Percentiles rank a stretch among this genome's conserved stretches.
Conservation (phyloP, 2,888 invertebrate species). For the Acholoe squamosa region DNA sequence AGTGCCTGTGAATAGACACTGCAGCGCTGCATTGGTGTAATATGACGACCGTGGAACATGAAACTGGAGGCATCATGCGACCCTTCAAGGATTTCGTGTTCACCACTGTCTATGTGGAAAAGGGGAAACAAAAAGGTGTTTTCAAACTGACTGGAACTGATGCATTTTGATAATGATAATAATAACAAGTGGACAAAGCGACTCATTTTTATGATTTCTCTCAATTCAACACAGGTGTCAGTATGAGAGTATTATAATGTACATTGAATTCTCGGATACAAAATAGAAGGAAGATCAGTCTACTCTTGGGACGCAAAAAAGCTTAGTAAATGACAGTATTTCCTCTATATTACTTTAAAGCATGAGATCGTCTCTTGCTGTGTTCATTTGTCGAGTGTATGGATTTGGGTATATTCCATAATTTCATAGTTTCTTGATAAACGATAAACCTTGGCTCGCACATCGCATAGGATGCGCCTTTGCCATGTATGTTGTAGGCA, state of each 20-base stretch:
- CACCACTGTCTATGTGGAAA: conserved; percentile 16
- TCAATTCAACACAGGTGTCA: conserved; percentile 3
- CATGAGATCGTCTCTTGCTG: not conserved
- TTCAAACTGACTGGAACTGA: conserved; percentile 43
- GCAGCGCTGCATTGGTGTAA: no score
- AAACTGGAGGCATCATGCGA: no score
- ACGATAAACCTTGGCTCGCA: not conserved
- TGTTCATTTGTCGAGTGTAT: no score
- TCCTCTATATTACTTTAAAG: not conserved
- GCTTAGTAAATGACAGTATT: not conserved
- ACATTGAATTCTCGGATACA: not conserved
- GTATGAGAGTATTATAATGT: conserved; percentile 13
- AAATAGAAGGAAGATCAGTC: conserved; percentile 40
- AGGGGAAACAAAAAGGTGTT: not conserved
- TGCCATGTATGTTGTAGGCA: not conserved
- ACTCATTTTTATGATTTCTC: not conserved
- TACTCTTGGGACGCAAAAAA: conserved; percentile 29
- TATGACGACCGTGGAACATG: no score
- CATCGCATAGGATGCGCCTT: not conserved
- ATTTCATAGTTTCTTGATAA: not conserved
- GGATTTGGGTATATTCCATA: no score
- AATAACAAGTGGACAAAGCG: conserved; percentile 26
- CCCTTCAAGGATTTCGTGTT: no score
- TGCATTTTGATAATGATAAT: conserved; percentile 15
- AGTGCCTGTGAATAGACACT: no score